phyloP scores from a whole-genome alignment of 2,797 vertebrate species.

The Rhynchonycteris naso region DNA sequence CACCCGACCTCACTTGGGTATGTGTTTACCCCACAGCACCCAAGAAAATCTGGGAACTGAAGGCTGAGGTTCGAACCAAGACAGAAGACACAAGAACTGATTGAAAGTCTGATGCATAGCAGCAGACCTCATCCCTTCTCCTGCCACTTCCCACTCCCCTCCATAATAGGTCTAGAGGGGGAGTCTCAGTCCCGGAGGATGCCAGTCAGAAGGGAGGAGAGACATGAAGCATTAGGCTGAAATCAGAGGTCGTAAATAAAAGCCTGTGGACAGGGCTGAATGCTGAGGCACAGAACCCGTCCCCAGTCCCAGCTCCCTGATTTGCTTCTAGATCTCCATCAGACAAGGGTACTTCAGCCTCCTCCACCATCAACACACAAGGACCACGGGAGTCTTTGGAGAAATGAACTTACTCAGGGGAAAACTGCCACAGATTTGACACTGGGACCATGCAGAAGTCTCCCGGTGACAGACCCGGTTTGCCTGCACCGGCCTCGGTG shows the following conservation, averaged over 20 bases:
- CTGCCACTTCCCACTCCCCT: accelerated
- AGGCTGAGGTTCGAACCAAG: background rate
- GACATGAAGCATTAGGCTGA: background rate
- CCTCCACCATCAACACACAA: background rate
- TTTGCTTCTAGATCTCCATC: background rate
- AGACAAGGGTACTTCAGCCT: accelerated
- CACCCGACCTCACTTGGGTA: background rate
- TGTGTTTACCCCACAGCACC: background rate
- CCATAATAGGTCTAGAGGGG: background rate
- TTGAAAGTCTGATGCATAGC: background rate
- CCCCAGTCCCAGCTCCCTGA: background rate
- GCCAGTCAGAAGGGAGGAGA: background rate
- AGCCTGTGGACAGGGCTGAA: background rate
- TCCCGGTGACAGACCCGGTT: background rate
- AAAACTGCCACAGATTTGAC: background rate
- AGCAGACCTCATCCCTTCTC: too few relatives aligned
- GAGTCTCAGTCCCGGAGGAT: background rate
- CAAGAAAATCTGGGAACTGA: background rate
- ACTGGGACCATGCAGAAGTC: too few relatives aligned
- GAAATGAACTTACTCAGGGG: background rate
- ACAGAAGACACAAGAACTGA: background rate
- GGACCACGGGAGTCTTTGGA: background rate
- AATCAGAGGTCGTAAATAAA: background rate
- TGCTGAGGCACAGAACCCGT: accelerated
- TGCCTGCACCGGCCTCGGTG: background rate